phyloP scores from a whole-genome alignment of 2,113 vertebrate species.

The Ictalurus punctatus region DNA sequence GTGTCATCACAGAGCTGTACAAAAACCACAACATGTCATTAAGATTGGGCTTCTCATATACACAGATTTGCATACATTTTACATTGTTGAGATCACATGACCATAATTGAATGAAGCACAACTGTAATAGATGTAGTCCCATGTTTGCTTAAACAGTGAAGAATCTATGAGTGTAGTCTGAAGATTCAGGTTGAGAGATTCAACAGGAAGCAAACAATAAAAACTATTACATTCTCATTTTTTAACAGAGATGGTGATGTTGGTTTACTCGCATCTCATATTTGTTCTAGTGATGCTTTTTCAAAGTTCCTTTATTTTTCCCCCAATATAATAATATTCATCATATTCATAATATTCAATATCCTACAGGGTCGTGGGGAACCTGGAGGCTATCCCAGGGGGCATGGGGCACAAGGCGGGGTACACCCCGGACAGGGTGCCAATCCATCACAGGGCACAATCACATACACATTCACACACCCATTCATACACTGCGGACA shows the following conservation, averaged over 20 bases:
- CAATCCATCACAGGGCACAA: too few relatives aligned
- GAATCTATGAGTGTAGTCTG: neutral
- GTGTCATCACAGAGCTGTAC: slow-evolving; percentile 34
- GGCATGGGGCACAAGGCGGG: too few relatives aligned
- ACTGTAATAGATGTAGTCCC: neutral
- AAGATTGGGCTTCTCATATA: neutral
- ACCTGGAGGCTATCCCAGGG: too few relatives aligned
- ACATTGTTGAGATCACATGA: neutral
- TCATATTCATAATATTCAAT: too few relatives aligned
- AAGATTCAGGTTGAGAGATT: neutral
- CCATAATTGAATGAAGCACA: neutral
- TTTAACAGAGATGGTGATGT: neutral
- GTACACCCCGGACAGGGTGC: too few relatives aligned
- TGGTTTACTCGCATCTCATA: neutral
- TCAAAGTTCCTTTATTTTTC: too few relatives aligned
- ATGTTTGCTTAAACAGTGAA: neutral
- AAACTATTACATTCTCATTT: neutral
- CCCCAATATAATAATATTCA: neutral
- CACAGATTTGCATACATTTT: neutral
- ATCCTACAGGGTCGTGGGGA: too few relatives aligned
- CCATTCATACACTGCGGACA: too few relatives aligned
- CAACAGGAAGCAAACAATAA: neutral
- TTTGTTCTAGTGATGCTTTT: neutral
- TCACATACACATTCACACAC: too few relatives aligned
- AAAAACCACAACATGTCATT: slow-evolving; percentile 34